These are phyloP conservation scores for Barnardius zonarius DNA, from an alignment of 2,113 vertebrate genomes.

Conservation along the genomic window DNA sequence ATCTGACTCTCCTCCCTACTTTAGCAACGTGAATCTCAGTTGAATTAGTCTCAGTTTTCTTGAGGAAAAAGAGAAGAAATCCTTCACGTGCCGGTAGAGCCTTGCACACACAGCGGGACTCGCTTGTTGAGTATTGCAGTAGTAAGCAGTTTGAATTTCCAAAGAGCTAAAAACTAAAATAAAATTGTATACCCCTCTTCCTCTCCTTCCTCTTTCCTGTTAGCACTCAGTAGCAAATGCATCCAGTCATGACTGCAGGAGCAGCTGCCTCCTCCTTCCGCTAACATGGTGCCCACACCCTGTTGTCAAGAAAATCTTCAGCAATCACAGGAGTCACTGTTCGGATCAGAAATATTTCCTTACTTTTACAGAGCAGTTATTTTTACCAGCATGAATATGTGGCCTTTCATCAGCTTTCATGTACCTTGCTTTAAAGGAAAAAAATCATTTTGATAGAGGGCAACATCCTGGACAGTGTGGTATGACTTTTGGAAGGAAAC, in stretches of 20 bases:
- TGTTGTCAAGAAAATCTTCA: not conserved
- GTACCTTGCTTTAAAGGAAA: not conserved
- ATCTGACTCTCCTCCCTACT: not conserved
- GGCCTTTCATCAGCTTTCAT: not conserved
- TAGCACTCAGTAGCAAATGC: not conserved
- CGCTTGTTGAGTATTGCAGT: not conserved
- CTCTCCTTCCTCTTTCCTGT: not conserved
- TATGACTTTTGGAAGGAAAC: not conserved
- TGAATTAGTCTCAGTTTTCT: not conserved
- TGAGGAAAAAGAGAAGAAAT: not conserved
- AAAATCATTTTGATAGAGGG: not conserved
- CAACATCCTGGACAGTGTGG: not conserved
- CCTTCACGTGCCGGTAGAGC: accelerated
- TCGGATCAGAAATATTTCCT: not conserved
- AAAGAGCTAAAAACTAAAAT: not conserved
- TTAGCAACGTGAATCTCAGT: not conserved
- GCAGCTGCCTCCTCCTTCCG: not conserved
- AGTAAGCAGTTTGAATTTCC: not conserved
- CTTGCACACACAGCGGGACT: not conserved
- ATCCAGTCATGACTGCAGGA: not conserved
- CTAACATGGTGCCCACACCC: not conserved
- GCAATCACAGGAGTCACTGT: not conserved
- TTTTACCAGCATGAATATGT: not conserved
- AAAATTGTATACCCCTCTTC: not conserved
- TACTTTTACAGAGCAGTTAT: not conserved